These are phyloP conservation scores for Mamestra configurata DNA, from an alignment of 1,140 invertebrate genomes.

Conservation along the genomic window DNA sequence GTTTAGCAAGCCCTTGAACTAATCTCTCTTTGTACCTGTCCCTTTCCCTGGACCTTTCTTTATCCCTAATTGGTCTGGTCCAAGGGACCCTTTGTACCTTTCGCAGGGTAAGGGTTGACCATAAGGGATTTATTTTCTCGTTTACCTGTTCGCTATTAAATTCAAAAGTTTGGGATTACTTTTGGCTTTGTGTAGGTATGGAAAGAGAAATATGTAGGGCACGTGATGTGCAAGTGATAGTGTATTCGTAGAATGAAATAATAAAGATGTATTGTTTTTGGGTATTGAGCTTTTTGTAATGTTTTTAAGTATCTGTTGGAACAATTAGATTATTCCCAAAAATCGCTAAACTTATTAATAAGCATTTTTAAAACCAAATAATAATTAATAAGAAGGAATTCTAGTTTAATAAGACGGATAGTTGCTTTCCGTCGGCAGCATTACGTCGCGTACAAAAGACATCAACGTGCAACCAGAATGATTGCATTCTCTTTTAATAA, in stretches of 20 bases:
- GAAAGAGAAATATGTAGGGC: neutral
- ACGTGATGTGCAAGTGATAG: neutral
- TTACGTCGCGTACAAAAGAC: constrained; percentile 58
- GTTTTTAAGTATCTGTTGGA: too few relatives aligned
- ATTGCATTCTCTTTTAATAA: neutral
- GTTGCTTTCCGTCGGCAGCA: constrained; percentile 44
- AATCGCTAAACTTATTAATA: too few relatives aligned
- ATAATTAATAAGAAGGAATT: neutral
- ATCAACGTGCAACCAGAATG: constrained; percentile 58
- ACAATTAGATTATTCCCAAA: too few relatives aligned
- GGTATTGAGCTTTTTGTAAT: too few relatives aligned
- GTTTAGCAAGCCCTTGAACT: constrained; percentile 56
- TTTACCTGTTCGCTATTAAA: constrained; percentile 41
- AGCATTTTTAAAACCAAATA: neutral
- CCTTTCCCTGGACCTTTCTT: constrained; percentile 53
- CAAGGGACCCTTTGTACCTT: constrained; percentile 22
- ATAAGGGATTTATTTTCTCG: constrained; percentile 16
- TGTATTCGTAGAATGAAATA: neutral
- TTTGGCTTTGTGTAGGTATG: constrained; percentile 11
- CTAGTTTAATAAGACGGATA: neutral
- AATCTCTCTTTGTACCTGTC: constrained; percentile 55
- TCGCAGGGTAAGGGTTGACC: constrained; percentile 41
- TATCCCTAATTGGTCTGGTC: constrained; percentile 54
- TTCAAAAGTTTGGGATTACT: constrained; percentile 32
- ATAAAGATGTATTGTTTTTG: neutral